Evolutionary conservation across 1,140 invertebrate species (phyloP), one percentile per base, ranked within the genome.

Genomic region (Sitobion miscanthi): DNA sequence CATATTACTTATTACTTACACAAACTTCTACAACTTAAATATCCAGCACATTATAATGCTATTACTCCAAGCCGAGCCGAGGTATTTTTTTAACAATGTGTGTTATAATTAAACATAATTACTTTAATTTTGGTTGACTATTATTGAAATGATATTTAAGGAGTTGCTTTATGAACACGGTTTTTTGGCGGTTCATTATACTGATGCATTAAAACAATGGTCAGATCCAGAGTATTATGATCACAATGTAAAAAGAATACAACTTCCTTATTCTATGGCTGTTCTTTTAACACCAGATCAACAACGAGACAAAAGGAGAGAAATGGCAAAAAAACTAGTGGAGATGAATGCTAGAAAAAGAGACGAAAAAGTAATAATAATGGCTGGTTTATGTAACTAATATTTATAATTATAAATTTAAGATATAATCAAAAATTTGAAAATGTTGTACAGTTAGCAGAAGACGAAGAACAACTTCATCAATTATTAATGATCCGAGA

Each of bases 21-120:
- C 94, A 96, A 98, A 94, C 95, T 99, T n/a, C 96, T 99, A 35
- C 98, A 99, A 95, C 96, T 99, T 38, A 99, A 99, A 95, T 99
- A 99, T 96, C 98, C 98, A 9, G 97, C 97, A 4, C 98, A 99
- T 96, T 96, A 98, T 0, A 97, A 97, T 95, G 97, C 97, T 11
- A 97, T 99, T 93, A 98, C 98, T 8, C 96, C 97, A 94, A 98
- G 97, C 94, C 96, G 98, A 94, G 97, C 97, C 90, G 98, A 99
- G 95, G 97, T 97, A 95, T 94, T 94, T 91, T 91, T 87, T 47
- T 0, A 62, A 90, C 7, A 35, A 88, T 88, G 4, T 89, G 2
- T 57, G 69, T 38, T 90, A 47, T 85, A 93, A 54, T 62, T 88
- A 25, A 57, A 88, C 45, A n/a, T 20, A 20, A 38, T 83, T 9